Evolutionary conservation across 1,140 invertebrate species (phyloP), one percentile per base, ranked within the genome.

Genomic region (Bombus confusus): DNA sequence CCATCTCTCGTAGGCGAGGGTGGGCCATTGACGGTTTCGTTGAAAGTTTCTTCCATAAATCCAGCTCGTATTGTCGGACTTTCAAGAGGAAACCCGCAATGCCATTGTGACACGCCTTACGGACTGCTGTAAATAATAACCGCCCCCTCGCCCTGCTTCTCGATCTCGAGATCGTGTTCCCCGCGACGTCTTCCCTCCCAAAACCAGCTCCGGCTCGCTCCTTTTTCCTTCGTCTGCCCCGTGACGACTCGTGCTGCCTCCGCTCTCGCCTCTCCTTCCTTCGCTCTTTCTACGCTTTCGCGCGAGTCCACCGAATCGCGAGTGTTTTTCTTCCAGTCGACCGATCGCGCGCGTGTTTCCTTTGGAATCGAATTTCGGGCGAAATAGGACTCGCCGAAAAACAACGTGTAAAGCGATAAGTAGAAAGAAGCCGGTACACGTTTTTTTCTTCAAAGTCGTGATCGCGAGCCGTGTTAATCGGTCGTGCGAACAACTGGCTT

Each of bases 1-100:
- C 82, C 72, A 62, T 62, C 59, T 84, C 62, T 84, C 69, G 83
- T 86, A 84, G 88, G 89, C 85, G 89, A 88, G 86, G 91, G 86
- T 91, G 87, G 86, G 74, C 87, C 93, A 95, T 95, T 95, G 95
- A 95, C 92, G 93, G 92, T 94, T 95, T 93, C 94, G 94, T 94
- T 95, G 95, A 95, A 95, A 95, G 94, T 95, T 95, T 92, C 89
- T 82, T 86, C 90, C 94, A 92, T 95, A 95, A 95, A 95, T 95
- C 94, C 91, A 81, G 87, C 82, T 86, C 86, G 89, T 90, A 95
- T 95, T 95, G 94, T 95, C 87, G 77, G 89, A 93, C 93, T 93
- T 94, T 95, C 93, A 95, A 94, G 95, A 95, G 93, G 92, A 95
- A 94, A 95, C 93, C 95, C 94, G 93, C 94, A 95, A 94, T 91